Base-by-base conservation (phyloP, 1,140 invertebrate genomes). In the Drosophila ercepeae region DNA sequence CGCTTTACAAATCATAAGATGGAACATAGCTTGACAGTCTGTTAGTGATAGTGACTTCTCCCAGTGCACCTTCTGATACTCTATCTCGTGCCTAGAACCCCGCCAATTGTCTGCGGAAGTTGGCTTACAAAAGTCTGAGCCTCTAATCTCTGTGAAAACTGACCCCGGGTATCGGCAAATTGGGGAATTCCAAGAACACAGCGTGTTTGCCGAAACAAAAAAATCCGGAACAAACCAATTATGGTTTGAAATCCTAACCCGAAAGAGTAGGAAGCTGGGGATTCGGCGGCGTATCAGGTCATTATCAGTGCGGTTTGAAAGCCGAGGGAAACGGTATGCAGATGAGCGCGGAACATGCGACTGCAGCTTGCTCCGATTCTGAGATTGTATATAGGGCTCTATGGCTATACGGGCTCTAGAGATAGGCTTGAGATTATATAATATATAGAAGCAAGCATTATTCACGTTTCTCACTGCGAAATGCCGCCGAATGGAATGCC, bases 301-400 rank as follows among this genome's bases (percentile, higher is more conserved):
- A 32, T 4, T 32, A 39, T 16, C 36, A 14, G 36, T 14, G 9
- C 36, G 14, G 34, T 3, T 36, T 2, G 13, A 1, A 13, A 14
- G 4, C 11, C 34, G 2, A 11, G 14, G n/a, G 36, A 49, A 69
- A 57, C n/a, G n/a, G 11, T 19, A 69, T 69, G 63, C 64, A 69
- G 64, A 69, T 69, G 42, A 69, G 65, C 4, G 2, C 7, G 27
- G 25, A 19, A 54, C 11, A 49, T 69, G 65, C 65, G 32, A 69
- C 8, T 69, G 51, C 65, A 69, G 32, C n/a, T 46, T 13, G 50
- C 25, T n/a, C 16, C 9, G 16, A 9, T 39, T 13, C 16, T 8
- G 13, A 18, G 13, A 14, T 41, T 36, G n/a, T 7, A 8, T 5
- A 1, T 13, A 39, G 34, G 34, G 13, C 13, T 3, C 7, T 4